Evolutionary conservation across 2,797 vertebrate genomes (phyloP).

Genomic region (Ficedula albicollis): DNA sequence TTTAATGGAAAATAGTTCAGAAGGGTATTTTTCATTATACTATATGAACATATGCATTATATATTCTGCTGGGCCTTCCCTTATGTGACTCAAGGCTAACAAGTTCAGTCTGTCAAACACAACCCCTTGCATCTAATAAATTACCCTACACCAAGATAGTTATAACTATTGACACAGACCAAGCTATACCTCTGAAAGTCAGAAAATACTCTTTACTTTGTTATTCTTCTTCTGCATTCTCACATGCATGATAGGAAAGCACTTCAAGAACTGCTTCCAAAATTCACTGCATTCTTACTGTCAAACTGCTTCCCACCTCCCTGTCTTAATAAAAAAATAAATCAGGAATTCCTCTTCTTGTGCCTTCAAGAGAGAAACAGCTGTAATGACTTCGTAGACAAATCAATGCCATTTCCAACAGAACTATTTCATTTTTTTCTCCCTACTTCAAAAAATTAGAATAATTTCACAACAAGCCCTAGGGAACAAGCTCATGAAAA

Average conservation of each 20-base stretch:
- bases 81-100: conserved; percentile 47
- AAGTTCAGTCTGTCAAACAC: conserved; percentile 51
- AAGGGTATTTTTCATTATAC: conserved; percentile 64
- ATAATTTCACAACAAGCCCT: conserved; percentile 58
- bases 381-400: conserved; percentile 27
- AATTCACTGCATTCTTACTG: conserved; percentile 33
- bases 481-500: conserved; percentile 58
- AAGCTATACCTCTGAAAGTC: conserved; percentile 47
- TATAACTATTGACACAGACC: conserved; percentile 52
- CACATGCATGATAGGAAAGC: conserved; percentile 20
- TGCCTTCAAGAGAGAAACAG: conserved; percentile 22
- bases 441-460: conserved; percentile 34
- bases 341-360: neutral
- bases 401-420: conserved; percentile 37
- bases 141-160: conserved; percentile 23
- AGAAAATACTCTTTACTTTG: conserved; percentile 46
- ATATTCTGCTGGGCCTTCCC: conserved; percentile 18
- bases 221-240: conserved; percentile 14
- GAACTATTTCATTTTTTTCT: neutral
- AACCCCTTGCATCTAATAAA: conserved; percentile 31
- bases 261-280: conserved; percentile 29
- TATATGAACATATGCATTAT: conserved; percentile 49
- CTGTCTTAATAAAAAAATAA: neutral
- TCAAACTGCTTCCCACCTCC: neutral
- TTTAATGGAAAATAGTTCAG: conserved; percentile 71